phyloP scores from a whole-genome alignment of 2,888 invertebrate genomes.

The Sarcophaga carnaria region DNA sequence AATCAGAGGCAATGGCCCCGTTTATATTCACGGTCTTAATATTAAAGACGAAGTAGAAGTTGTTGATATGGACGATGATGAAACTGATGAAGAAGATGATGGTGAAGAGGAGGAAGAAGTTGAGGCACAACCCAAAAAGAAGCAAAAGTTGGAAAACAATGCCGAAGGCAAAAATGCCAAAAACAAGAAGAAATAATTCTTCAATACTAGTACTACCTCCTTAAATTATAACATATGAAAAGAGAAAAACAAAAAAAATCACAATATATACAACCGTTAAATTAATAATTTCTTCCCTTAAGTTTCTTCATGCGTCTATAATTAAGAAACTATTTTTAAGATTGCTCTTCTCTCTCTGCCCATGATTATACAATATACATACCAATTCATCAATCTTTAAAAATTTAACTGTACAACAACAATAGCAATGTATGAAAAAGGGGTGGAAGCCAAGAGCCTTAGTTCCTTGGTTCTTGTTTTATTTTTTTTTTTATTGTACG shows the following conservation, averaged over 20 bases:
- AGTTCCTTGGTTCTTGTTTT: slow-evolving; percentile 62
- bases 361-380: not conserved
- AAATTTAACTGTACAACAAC: slow-evolving; percentile 11
- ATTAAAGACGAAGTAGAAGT: slow-evolving; percentile 92
- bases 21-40: slow-evolving; percentile 93
- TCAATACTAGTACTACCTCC: slow-evolving; percentile 62
- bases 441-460: slow-evolving; percentile 15
- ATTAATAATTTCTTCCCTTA: slow-evolving; percentile 29
- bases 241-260: slow-evolving; percentile 42
- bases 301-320: slow-evolving; percentile 37
- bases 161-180: slow-evolving; percentile 88
- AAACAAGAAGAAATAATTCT: slow-evolving; percentile 84
- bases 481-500: slow-evolving; percentile 43
- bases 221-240: slow-evolving; percentile 59
- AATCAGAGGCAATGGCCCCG: slow-evolving; percentile 89
- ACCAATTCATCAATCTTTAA: not conserved
- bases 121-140: slow-evolving; percentile 91
- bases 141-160: slow-evolving; percentile 88
- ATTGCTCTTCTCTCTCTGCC: slow-evolving; percentile 16
- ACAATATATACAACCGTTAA: slow-evolving; percentile 43
- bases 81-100: slow-evolving; percentile 85
- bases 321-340: slow-evolving; percentile 49
- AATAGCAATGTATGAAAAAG: slow-evolving; percentile 13
- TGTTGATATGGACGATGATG: slow-evolving; percentile 91
- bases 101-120: slow-evolving; percentile 87